Percentiles rank a stretch among this genome's conserved stretches.
Conservation (phyloP, 2,797 vertebrate genomes). For the Anabacerthia variegaticeps region DNA sequence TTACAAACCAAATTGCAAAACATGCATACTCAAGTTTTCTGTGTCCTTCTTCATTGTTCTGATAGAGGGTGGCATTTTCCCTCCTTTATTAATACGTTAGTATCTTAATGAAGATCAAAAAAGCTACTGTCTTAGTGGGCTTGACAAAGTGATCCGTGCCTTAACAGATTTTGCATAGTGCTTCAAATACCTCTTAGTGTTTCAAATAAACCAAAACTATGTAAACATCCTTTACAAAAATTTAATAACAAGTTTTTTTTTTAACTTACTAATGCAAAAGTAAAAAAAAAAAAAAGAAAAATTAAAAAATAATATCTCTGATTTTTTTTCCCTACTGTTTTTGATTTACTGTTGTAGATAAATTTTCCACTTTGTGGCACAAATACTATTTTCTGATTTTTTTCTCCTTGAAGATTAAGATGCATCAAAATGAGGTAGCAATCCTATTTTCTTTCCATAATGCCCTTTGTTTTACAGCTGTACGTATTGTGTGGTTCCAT, state of each 20-base stretch:
- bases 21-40: not conserved
- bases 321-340: not conserved
- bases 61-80: not conserved
- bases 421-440: not conserved
- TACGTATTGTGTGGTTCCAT: not conserved
- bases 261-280: not conserved
- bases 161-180: not conserved
- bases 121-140: not conserved
- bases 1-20: not conserved
- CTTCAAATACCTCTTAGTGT: not conserved
- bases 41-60: not conserved
- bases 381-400: not conserved
- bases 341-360: not conserved
- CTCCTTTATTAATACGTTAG: not conserved
- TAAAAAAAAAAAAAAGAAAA: not conserved
- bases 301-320: not conserved
- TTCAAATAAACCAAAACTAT: not conserved
- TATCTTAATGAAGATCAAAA: not conserved
- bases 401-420: not conserved
- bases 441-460: not conserved
- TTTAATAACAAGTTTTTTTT: not conserved
- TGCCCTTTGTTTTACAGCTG: not conserved
- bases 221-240: not conserved
- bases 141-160: not conserved
- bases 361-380: not conserved